Base-by-base conservation (phyloP, 2,113 vertebrate genomes). In the Colossoma macropomum region DNA sequence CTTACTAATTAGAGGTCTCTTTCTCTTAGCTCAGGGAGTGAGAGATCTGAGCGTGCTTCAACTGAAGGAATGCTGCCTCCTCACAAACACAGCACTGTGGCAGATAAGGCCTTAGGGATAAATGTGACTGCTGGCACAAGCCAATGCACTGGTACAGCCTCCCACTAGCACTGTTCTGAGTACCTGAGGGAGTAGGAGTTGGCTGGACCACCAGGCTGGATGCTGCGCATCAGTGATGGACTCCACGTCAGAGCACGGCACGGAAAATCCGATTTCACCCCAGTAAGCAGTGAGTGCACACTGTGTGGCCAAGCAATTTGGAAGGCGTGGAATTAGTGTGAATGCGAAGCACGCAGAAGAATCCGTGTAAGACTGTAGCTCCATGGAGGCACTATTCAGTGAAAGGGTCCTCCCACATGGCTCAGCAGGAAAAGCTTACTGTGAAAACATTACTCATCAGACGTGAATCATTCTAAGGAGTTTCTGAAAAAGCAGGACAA, bases 1-100 rank as follows among this genome's bases (percentile, higher is more conserved):
- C 71, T 25, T 52, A 28, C 28, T 83, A 83, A 82, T 82, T 71
- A 77, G 17, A 77, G 54, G 66, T 23, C 70, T 81, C 62, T 27
- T 21, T 56, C 38, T 65, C 5, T 70, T 71, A 19, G 65, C 66
- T 77, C 60, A 19, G 60, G 52, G 48, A 82, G 9, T 45, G 23
- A 25, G 27, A 81, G 69, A 63, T 23, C 63, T 73, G 70, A 15
- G 66, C 27, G 15, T 62, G 38, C 68, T 48, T 72, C 21, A 3
- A 23, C 38, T 41, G 21, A 73, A 63, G 72, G 54, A 83, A 83
- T 60, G 70, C 69, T 13, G 48, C 63, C 65, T 69, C 30, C 77
- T 62, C 79, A 71, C 69, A 73, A 45, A 80, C 69, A 63, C 56
- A 69, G 32, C 8, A 54, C 56, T 80, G 23, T 71, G n/a, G n/a